Evolutionary conservation across 2,888 invertebrate genomes (phyloP), one percentile per base, ranked within the genome.

Genomic region (Malachius bipustulatus): DNA sequence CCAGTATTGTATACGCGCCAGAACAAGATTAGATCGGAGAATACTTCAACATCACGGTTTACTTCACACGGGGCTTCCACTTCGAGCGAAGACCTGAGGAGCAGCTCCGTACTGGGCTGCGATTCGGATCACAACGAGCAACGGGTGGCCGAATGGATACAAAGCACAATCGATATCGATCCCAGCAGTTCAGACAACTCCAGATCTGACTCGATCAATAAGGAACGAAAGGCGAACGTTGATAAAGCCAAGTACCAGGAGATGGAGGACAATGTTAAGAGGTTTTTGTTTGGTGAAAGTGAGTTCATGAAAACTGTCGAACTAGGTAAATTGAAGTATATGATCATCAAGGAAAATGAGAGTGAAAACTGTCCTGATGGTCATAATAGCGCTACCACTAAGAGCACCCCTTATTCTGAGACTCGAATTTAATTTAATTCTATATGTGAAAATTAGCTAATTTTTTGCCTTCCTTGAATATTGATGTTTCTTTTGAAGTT

Each of bases 261-360:
- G 54, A 80, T 80, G 78, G 80, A 80, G 54, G 77, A 78, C 52
- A 78, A 80, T 55, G 80, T 80, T n/a, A 79, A 78, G 59, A 74
- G 77, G 56, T 79, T 80, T 58, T 60, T 80, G 47, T 65, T 78
- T 39, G 61, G 61, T 2, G 58, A 60, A 41, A 59, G 53, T 36
- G 58, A 58, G 30, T 55, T 59, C 43, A 44, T 55, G 40, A 59
- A 57, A 42, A 57, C 55, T 14, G 58, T 58, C 1, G 57, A 59
- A 36, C 48, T 57, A 19, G 56, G 56, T 9, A 57, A 57, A 40
- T 43, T 53, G 28, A 60, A 57, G 36, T 58, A 60, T 47, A 19
- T 8, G n/a, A 19, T 19, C 6, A 19, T 19, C n/a, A 19, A n/a
- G n/a, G 24, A 19, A 19, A 19, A 19, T 19, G 24, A 19, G 24